Percentiles rank a stretch among this genome's conserved stretches.
These are phyloP conservation scores for Steromphala cineraria DNA, from an alignment of 2,888 invertebrate species.

Conservation along the genomic window DNA sequence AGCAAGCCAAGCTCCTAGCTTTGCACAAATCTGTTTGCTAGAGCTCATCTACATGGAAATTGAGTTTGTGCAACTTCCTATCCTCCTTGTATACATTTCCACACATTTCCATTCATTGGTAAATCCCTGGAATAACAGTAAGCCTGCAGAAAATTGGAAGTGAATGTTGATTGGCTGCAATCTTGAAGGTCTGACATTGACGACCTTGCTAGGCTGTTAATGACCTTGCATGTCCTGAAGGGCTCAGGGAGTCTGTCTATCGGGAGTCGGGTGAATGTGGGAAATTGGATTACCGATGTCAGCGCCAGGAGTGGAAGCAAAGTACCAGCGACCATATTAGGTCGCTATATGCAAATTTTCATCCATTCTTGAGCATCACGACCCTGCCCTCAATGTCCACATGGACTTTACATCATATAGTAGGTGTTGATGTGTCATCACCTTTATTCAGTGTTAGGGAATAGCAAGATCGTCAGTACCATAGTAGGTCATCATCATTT, in stretches of 20 bases:
- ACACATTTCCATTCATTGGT: slow-evolving; percentile 2
- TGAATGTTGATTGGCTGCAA: background rate
- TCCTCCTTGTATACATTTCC: background rate
- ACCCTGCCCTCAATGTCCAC: too few relatives aligned
- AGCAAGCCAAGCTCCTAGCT: background rate
- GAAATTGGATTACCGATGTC: slow-evolving; percentile 1
- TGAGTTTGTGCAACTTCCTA: background rate
- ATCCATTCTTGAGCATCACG: too few relatives aligned
- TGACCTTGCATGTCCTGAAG: background rate
- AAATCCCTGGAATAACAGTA: background rate
- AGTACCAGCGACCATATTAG: background rate
- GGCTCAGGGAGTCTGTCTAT: background rate
- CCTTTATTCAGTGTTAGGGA: too few relatives aligned
- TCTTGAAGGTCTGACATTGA: background rate
- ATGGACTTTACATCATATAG: too few relatives aligned
- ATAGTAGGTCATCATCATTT: too few relatives aligned
- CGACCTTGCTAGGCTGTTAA: too few relatives aligned
- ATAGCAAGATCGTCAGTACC: too few relatives aligned
- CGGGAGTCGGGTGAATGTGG: background rate
- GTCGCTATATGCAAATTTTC: background rate
- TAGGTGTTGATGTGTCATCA: too few relatives aligned
- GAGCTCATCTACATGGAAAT: slow-evolving; percentile 4
- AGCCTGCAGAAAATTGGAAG: background rate
- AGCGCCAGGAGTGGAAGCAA: background rate
- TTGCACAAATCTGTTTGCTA: background rate